These are phyloP conservation scores for Pollicipes pollicipes DNA, from an alignment of 1,140 invertebrate species.

Conservation along the genomic window DNA sequence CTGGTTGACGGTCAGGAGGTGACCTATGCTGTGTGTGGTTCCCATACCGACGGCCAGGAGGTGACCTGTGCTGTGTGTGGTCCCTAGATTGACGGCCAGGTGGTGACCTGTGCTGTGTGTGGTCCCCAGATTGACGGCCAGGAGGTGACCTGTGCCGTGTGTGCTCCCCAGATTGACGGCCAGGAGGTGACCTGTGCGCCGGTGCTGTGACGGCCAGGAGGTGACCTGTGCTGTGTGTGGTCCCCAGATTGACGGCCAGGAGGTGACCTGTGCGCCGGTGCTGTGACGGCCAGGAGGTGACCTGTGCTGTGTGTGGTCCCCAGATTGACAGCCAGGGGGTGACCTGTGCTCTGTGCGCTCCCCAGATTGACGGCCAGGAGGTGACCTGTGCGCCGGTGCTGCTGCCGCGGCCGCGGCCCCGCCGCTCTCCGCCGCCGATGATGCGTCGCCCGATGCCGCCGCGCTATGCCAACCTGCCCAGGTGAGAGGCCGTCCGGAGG, in stretches of 20 bases:
- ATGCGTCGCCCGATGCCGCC: conserved; percentile 11
- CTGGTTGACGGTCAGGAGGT: too few relatives aligned
- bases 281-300: too few relatives aligned
- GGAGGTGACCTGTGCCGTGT: too few relatives aligned
- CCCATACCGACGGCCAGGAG: too few relatives aligned
- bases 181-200: conserved; percentile 87
- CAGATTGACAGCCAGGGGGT: too few relatives aligned
- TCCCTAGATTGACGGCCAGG: conserved; percentile 1
- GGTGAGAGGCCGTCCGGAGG: background rate
- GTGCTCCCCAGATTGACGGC: conserved; percentile 43
- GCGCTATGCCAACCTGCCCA: background rate
- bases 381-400: conserved; percentile 81
- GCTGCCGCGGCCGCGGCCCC: conserved; percentile 48
- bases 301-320: too few relatives aligned
- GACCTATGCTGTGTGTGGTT: too few relatives aligned
- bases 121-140: too few relatives aligned
- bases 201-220: too few relatives aligned
- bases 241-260: conserved; percentile 19
- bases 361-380: conserved; percentile 58
- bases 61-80: too few relatives aligned
- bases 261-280: background rate
- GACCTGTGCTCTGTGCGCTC: background rate
- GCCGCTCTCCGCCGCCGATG: conserved; percentile 25
- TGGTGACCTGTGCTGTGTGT: too few relatives aligned
- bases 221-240: too few relatives aligned